Evolutionary conservation across 1,140 invertebrate genomes (phyloP).

Genomic region (Lysiphlebus fabarum): DNA sequence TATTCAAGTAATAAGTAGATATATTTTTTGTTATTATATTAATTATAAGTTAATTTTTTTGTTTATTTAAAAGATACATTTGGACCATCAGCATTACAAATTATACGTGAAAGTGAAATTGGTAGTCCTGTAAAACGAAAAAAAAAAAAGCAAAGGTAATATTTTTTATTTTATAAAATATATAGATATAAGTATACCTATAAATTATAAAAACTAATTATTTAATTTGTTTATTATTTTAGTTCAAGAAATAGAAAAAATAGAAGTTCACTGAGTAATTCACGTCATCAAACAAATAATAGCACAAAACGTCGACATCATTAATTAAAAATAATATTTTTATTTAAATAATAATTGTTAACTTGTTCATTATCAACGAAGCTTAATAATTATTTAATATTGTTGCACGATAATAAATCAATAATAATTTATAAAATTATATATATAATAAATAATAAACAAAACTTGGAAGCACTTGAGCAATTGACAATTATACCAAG

Average conservation of each 20-base stretch:
- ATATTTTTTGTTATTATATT: conserved; percentile 13
- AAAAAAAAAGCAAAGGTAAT: conserved; percentile 53
- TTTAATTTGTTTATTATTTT: conserved; percentile 20
- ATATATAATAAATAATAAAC: no score
- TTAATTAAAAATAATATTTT: conserved; percentile 30
- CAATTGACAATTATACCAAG: no score
- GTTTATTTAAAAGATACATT: conserved; percentile 40
- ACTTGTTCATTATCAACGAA: no score
- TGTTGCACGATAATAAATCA: no score
- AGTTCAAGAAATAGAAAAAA: conserved; percentile 47
- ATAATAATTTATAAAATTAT: no score
- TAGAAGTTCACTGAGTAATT: conserved; percentile 47
- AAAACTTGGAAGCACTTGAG: no score
- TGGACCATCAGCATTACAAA: conserved; percentile 52
- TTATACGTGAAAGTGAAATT: conserved; percentile 48
- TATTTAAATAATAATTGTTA: background rate
- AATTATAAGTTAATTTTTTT: conserved; percentile 2
- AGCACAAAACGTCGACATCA: conserved; percentile 43
- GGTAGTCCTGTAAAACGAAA: conserved; percentile 46
- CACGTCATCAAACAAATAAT: conserved; percentile 40
- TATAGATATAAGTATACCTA: no score
- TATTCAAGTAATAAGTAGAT: no score
- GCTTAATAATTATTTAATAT: no score
- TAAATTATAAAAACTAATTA: no score
- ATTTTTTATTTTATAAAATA: no score